Conservation (phyloP, 2,888 invertebrate species). For the Volucella zonaria region DNA sequence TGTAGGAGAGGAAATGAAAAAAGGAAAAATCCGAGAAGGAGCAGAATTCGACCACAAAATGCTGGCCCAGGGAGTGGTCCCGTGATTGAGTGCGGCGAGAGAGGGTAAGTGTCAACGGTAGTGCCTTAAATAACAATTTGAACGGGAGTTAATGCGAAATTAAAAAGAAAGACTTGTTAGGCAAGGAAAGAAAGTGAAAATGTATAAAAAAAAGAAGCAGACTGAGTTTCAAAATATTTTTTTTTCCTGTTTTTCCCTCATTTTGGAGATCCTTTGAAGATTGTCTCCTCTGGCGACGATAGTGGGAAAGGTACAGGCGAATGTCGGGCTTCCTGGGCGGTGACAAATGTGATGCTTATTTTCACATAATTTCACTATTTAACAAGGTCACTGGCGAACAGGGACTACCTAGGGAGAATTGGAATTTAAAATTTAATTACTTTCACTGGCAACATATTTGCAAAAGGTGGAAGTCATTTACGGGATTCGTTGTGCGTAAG, state of each 20-base stretch:
- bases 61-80: neutral
- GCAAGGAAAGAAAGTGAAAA: neutral
- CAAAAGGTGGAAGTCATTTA: too few species aligned
- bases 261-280: constrained; percentile 1
- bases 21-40: neutral
- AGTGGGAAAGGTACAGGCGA: neutral
- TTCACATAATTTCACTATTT: constrained; percentile 38
- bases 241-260: neutral
- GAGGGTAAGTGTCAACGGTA: constrained; percentile 41
- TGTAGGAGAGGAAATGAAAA: constrained; percentile 1
- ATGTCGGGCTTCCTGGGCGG: neutral
- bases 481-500: too few species aligned
- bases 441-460: constrained; percentile 9
- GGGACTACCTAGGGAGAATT: neutral
- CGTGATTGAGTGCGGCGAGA: neutral
- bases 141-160: constrained; percentile 42
- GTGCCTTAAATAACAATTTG: constrained; percentile 61
- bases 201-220: constrained; percentile 1
- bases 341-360: constrained; percentile 36
- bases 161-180: constrained; percentile 11
- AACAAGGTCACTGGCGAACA: constrained; percentile 22
- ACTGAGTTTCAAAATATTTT: neutral
- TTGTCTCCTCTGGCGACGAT: neutral
- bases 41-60: constrained; percentile 22
- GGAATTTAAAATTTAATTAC: constrained; percentile 23